Evolutionary conservation across 1,140 invertebrate species (phyloP).

Genomic region (Anastrepha obliqua): DNA sequence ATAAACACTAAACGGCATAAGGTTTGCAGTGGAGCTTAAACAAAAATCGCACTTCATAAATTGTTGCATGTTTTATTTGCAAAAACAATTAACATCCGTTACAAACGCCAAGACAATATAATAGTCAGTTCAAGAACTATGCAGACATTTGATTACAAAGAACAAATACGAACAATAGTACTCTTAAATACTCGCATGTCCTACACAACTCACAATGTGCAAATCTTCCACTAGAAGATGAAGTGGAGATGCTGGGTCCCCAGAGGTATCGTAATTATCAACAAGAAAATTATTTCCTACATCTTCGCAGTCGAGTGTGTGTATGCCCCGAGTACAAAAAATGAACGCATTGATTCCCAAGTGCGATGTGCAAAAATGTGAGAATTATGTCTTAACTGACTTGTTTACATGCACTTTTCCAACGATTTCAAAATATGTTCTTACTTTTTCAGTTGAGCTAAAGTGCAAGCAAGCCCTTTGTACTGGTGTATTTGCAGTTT

Average conservation of each 20-base stretch:
- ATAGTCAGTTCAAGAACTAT: no score
- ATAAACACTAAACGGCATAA: no score
- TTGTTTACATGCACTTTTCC: constrained; percentile 44
- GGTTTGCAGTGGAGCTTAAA: no score
- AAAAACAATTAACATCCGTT: no score
- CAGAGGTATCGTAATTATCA: not conserved
- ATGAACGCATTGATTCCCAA: not conserved
- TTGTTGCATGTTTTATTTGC: no score
- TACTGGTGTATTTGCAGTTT: not conserved
- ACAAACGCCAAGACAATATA: no score
- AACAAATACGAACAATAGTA: not conserved
- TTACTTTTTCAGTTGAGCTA: not conserved
- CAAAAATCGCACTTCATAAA: no score
- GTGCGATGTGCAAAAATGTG: constrained; percentile 22
- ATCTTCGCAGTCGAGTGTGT: not conserved
- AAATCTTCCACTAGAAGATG: not conserved
- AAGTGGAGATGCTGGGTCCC: not conserved
- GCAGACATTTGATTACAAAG: not conserved
- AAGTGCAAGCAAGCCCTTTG: not conserved
- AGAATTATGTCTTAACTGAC: constrained; percentile 21
- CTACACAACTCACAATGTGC: not conserved
- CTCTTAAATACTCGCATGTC: not conserved
- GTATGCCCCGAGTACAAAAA: not conserved
- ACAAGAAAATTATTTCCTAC: constrained; percentile 44
- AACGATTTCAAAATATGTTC: not conserved